phyloP scores from a whole-genome alignment of 2,797 vertebrate genomes.

The Chrosomus eos region DNA sequence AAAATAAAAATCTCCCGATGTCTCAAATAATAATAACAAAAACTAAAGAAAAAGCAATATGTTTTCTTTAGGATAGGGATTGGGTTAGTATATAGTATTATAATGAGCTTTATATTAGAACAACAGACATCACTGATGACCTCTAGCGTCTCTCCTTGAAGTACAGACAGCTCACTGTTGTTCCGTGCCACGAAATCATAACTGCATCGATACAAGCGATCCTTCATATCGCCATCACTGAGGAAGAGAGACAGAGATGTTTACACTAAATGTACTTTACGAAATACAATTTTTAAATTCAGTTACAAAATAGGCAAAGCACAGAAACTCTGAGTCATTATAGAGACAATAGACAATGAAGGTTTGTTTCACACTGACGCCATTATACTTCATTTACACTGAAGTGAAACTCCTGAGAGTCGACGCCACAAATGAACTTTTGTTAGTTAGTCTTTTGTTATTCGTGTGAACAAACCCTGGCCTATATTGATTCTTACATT shows the following conservation, averaged over 20 bases:
- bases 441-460: background rate
- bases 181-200: slow-evolving; percentile 91
- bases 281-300: background rate
- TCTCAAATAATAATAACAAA: no score
- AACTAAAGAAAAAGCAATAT: background rate
- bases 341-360: slow-evolving; percentile 1
- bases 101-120: background rate
- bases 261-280: background rate
- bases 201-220: slow-evolving; percentile 77
- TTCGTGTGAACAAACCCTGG: background rate
- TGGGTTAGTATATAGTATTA: background rate
- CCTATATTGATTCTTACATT: background rate
- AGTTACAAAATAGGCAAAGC: background rate
- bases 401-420: background rate
- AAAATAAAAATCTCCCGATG: background rate
- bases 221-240: slow-evolving; percentile 68
- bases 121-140: slow-evolving; percentile 53
- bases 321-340: background rate
- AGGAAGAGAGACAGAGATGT: slow-evolving; percentile 4
- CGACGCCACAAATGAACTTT: no score
- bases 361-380: background rate
- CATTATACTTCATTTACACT: background rate
- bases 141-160: slow-evolving; percentile 83
- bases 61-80: background rate
- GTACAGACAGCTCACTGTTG: slow-evolving; percentile 86